These are phyloP conservation scores for Decapterus maruadsi DNA, from an alignment of 2,797 vertebrate species.

Conservation along the genomic window DNA sequence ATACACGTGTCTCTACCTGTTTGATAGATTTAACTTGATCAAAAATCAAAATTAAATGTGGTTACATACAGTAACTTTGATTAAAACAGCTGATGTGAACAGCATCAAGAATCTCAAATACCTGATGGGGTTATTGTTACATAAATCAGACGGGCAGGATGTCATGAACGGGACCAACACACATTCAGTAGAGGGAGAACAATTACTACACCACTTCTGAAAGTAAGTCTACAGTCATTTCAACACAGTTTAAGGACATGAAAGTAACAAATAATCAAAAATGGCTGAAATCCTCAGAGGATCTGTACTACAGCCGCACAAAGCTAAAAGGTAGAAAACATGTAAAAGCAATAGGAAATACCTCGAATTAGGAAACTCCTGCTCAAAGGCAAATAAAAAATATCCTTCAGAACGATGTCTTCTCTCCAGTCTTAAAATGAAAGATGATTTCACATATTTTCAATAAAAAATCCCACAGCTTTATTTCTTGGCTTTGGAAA, in stretches of 20 bases:
- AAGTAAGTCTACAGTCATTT: not conserved
- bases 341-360: not conserved
- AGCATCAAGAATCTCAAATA: constrained; percentile 3
- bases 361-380: not conserved
- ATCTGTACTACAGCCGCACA: not conserved
- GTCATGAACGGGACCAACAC: not conserved
- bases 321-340: not conserved
- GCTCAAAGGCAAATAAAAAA: constrained; percentile 21
- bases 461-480: not conserved
- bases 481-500: not conserved
- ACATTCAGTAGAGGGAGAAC: not conserved
- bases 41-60: not conserved
- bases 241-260: not conserved
- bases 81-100: not conserved
- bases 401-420: not conserved
- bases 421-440: not conserved
- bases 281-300: not conserved
- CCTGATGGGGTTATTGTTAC: not conserved
- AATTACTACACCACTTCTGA: not conserved
- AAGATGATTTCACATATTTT: not conserved
- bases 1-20: constrained; percentile 45
- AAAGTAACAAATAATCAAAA: not conserved
- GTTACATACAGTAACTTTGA: constrained; percentile 4
- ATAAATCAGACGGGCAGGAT: not conserved
- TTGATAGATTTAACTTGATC: constrained; percentile 21